Evolutionary conservation across 2,113 vertebrate species (phyloP).

Genomic region (Calyptomena viridis): DNA sequence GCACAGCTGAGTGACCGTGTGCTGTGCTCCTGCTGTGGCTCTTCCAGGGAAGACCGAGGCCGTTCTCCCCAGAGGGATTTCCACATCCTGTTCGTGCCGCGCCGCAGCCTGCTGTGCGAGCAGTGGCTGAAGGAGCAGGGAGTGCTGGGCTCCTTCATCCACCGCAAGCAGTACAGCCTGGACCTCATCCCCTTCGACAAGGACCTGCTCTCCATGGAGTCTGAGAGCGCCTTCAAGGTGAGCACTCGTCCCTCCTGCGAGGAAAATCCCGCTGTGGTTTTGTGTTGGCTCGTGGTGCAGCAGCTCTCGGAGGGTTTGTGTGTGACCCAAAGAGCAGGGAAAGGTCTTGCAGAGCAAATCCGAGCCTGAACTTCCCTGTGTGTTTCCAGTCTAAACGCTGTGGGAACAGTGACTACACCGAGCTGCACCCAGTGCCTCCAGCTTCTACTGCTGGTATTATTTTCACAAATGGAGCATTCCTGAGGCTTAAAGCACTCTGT

Average conservation of each 20-base stretch:
- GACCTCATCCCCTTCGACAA: conserved; percentile 95
- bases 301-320: not conserved
- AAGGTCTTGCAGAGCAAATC: not conserved
- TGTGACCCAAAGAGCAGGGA: not conserved
- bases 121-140: conserved; percentile 94
- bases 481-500: not conserved
- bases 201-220: conserved; percentile 97
- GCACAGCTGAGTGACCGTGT: not conserved
- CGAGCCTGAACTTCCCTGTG: not conserved
- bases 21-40: not conserved
- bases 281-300: not conserved
- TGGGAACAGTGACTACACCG: rapidly evolving
- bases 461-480: not conserved
- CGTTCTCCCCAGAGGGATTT: conserved; percentile 85
- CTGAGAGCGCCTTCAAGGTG: conserved; percentile 92
- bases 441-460: not conserved
- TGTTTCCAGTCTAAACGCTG: not conserved
- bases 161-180: conserved; percentile 92
- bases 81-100: conserved; percentile 95
- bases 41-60: conserved; percentile 85
- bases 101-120: conserved; percentile 92
- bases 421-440: not conserved
- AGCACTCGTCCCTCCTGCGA: rapidly evolving
- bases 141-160: conserved; percentile 87
- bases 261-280: rapidly evolving